A percentile compares a stretch with the other conserved stretches of the same genome.
Evolutionary conservation across 2,888 invertebrate species (phyloP).

Genomic region (Branchellion lobata): DNA sequence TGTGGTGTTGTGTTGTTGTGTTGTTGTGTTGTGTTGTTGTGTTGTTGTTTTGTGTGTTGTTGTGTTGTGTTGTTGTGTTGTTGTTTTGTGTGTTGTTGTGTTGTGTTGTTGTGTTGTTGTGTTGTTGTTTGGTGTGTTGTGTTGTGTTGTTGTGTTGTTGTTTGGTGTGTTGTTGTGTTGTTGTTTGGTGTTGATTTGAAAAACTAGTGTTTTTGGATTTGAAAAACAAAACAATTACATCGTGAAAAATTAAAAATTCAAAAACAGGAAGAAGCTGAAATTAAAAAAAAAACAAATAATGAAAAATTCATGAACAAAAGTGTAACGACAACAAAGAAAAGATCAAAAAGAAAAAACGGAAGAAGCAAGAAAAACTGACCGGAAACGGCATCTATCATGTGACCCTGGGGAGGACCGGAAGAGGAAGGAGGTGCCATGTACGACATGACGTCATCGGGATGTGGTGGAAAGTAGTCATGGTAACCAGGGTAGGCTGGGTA

Average conservation of each 20-base stretch:
- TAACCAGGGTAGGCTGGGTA: slow-evolving; percentile 36
- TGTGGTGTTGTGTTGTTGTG: too few species aligned
- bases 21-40: too few species aligned
- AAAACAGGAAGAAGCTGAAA: neutral
- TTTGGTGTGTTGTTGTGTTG: too few species aligned
- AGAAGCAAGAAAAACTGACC: slow-evolving; percentile 23
- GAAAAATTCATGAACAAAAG: neutral
- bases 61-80: too few species aligned
- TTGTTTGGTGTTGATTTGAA: too few species aligned
- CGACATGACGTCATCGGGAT: slow-evolving; percentile 34
- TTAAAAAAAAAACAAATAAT: slow-evolving; percentile 24
- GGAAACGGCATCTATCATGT: slow-evolving; percentile 37
- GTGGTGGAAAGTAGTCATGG: slow-evolving; percentile 39
- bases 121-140: too few species aligned
- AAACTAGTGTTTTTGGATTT: too few species aligned
- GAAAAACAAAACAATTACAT: neutral
- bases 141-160: too few species aligned
- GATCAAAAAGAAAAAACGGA: slow-evolving; percentile 3
- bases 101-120: too few species aligned
- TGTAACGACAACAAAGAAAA: too few species aligned
- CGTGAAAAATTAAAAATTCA: neutral
- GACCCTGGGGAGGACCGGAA: slow-evolving; percentile 13
- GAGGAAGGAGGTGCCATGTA: slow-evolving; percentile 25
- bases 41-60: too few species aligned
- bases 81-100: too few species aligned